Evolutionary conservation across 2,888 invertebrate genomes (phyloP).

Genomic region (Heliconius cydno): DNA sequence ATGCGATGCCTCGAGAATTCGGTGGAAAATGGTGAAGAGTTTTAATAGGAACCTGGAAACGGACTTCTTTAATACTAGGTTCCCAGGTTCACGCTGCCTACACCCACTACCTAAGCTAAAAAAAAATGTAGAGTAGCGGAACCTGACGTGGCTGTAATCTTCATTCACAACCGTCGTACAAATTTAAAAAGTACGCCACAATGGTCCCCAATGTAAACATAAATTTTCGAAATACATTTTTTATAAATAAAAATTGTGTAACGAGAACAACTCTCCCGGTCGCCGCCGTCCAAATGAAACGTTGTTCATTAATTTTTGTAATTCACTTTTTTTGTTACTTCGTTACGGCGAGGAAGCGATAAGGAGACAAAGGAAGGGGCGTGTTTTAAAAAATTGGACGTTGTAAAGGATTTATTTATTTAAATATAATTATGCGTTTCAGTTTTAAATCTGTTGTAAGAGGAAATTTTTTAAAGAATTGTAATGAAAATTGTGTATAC

Average conservation of each 20-base stretch:
- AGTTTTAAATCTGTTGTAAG: not conserved
- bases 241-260: slow-evolving; percentile 11
- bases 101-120: not conserved
- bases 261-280: not conserved
- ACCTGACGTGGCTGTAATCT: not conserved
- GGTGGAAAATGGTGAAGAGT: too few relatives aligned
- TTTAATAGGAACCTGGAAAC: too few relatives aligned
- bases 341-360: slow-evolving; percentile 19
- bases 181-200: not conserved
- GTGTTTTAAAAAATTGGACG: slow-evolving; percentile 12
- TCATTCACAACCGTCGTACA: not conserved
- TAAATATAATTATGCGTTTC: slow-evolving; percentile 10
- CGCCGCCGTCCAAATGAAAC: slow-evolving; percentile 18
- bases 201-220: not conserved
- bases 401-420: slow-evolving; percentile 20
- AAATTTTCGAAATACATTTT: not conserved
- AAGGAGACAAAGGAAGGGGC: slow-evolving; percentile 14
- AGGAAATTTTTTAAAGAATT: not conserved
- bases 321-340: slow-evolving; percentile 20
- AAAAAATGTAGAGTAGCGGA: not conserved
- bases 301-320: slow-evolving; percentile 19
- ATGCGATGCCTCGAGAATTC: too few relatives aligned
- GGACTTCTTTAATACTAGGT: too few relatives aligned
- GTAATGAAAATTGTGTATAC: not conserved
- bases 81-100: too few relatives aligned